These are phyloP conservation scores for Chloroclysta siterata DNA, from an alignment of 2,888 invertebrate genomes.

Conservation along the genomic window DNA sequence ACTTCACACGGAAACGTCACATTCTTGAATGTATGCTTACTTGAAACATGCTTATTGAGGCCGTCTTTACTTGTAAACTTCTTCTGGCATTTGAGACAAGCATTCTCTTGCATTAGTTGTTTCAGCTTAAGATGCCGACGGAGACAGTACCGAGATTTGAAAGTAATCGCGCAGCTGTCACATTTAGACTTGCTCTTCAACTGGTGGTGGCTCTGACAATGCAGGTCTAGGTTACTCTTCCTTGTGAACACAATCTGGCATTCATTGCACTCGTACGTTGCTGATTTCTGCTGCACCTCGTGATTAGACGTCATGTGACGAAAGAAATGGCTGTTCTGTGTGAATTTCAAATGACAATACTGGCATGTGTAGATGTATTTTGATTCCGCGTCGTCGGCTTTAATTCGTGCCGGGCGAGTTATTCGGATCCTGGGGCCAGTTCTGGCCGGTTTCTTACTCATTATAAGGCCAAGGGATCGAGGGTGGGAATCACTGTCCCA, in stretches of 20 bases:
- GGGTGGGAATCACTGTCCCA: slow-evolving; percentile 29
- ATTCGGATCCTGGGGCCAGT: slow-evolving; percentile 74
- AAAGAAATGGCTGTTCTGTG: slow-evolving; percentile 76
- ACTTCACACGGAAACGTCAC: slow-evolving; percentile 69
- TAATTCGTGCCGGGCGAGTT: slow-evolving; percentile 63
- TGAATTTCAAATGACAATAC: slow-evolving; percentile 73
- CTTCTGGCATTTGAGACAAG: slow-evolving; percentile 75
- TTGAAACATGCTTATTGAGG: slow-evolving; percentile 67
- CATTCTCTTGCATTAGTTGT: slow-evolving; percentile 68
- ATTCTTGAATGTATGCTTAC: slow-evolving; percentile 73
- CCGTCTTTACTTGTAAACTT: slow-evolving; percentile 70
- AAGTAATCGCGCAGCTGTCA: slow-evolving; percentile 73
- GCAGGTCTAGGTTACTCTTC: slow-evolving; percentile 67
- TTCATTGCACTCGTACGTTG: slow-evolving; percentile 72
- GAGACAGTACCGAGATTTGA: slow-evolving; percentile 76
- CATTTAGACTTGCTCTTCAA: slow-evolving; percentile 72
- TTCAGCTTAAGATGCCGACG: slow-evolving; percentile 74
- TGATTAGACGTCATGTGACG: slow-evolving; percentile 80
- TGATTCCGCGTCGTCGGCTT: slow-evolving; percentile 64
- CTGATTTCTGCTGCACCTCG: slow-evolving; percentile 67
- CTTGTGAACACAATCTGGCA: slow-evolving; percentile 73
- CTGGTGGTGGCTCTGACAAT: slow-evolving; percentile 73
- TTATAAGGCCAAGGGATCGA: slow-evolving; percentile 49
- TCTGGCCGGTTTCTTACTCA: slow-evolving; percentile 74
- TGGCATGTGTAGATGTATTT: slow-evolving; percentile 73